Percentiles rank a stretch among this genome's conserved stretches.
phyloP scores from a whole-genome alignment of 1,140 invertebrate genomes.

The Apis cerana region DNA sequence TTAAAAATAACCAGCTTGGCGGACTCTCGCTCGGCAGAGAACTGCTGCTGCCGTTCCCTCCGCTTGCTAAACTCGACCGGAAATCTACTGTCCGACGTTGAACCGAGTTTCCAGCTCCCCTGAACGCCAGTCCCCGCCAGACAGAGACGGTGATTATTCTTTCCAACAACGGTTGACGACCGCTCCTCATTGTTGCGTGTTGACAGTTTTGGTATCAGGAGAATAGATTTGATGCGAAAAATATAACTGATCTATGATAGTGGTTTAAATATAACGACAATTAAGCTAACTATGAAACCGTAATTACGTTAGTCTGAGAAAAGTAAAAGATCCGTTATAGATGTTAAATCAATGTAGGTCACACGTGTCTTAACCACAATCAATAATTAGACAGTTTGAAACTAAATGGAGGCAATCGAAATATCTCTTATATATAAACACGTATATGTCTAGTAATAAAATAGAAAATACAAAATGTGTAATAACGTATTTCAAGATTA shows the following conservation, averaged over 20 bases:
- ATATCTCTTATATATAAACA: neutral
- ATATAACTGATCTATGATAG: too few species aligned
- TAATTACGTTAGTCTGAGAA: neutral
- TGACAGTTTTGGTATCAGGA: neutral
- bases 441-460: neutral
- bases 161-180: neutral
- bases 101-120: constrained; percentile 21
- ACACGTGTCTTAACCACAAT: neutral
- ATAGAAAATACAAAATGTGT: neutral
- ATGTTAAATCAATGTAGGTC: neutral
- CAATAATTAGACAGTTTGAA: neutral
- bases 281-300: neutral
- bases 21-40: constrained; percentile 47
- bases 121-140: neutral
- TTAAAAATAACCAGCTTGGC: constrained; percentile 62
- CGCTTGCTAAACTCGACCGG: constrained; percentile 40
- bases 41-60: constrained; percentile 27
- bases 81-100: constrained; percentile 49
- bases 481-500: neutral
- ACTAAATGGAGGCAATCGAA: neutral
- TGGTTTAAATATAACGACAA: neutral
- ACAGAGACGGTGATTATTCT: neutral
- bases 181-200: neutral
- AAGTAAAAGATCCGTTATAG: neutral
- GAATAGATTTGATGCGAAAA: neutral